Conservation (phyloP, 2,113 vertebrate species). For the Collichthys lucidus region DNA sequence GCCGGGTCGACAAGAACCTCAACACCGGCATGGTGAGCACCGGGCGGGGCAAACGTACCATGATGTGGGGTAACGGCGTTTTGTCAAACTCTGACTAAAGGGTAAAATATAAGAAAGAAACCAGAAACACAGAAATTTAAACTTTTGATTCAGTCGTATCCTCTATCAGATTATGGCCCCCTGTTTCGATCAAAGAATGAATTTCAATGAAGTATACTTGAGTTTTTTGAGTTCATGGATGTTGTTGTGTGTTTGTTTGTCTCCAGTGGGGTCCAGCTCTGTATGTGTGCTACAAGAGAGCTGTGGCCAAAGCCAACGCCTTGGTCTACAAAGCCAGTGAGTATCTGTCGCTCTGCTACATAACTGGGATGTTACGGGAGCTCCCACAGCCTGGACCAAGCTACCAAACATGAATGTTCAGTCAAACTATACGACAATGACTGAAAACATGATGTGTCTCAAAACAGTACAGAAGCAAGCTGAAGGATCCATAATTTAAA, state of each 20-base stretch:
- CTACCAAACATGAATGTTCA: too few species aligned
- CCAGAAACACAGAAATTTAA: background rate
- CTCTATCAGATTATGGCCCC: background rate
- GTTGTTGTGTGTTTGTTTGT: constrained; percentile 37
- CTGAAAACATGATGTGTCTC: too few species aligned
- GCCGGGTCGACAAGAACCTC: constrained; percentile 92
- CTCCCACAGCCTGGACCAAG: too few species aligned
- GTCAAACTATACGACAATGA: too few species aligned
- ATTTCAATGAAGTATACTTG: background rate
- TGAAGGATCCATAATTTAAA: too few species aligned
- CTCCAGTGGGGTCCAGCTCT: constrained; percentile 92
- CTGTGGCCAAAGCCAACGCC: constrained; percentile 93
- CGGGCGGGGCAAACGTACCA: too few species aligned
- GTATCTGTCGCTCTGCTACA: constrained; percentile 34
- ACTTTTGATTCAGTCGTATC: background rate
- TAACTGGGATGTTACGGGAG: too few species aligned
- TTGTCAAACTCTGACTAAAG: background rate
- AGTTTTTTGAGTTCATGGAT: background rate
- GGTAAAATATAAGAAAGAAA: background rate
- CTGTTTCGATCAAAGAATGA: background rate
- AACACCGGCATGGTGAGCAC: constrained; percentile 94
- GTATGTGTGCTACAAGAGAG: constrained; percentile 94
- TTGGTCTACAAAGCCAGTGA: constrained; percentile 85
- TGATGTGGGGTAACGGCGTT: background rate
- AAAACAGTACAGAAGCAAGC: too few species aligned